These are phyloP conservation scores for Orthosia cruda DNA, from an alignment of 2,888 invertebrate species.

Conservation along the genomic window DNA sequence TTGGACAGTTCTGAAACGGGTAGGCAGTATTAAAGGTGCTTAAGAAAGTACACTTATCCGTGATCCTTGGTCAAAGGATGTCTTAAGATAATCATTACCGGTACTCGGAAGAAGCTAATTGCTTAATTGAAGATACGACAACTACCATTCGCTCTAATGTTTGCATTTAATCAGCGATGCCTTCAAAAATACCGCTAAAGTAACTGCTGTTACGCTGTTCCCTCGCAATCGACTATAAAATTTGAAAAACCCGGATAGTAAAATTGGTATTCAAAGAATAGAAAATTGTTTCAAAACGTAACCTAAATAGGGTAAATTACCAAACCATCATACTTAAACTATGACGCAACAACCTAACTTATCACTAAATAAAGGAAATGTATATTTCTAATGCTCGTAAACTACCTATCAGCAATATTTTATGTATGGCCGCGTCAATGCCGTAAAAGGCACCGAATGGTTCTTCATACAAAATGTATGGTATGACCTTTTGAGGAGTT, in stretches of 20 bases:
- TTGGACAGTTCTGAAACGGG: too few relatives aligned
- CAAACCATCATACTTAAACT: constrained; percentile 52
- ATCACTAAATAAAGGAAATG: constrained; percentile 45
- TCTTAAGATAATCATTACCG: background rate
- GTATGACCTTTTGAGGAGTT: constrained; percentile 49
- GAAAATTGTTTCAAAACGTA: constrained; percentile 13
- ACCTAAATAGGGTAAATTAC: constrained; percentile 23
- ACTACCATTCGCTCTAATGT: background rate
- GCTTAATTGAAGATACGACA: background rate
- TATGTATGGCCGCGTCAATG: constrained; percentile 45
- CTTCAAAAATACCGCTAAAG: background rate
- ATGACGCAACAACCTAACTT: constrained; percentile 29
- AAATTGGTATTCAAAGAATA: constrained; percentile 21
- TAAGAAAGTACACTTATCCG: background rate
- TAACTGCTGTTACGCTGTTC: background rate
- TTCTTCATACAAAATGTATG: constrained; percentile 52
- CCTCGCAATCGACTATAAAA: background rate
- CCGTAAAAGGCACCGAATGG: constrained; percentile 37
- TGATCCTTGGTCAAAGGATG: too few relatives aligned
- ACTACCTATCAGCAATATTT: constrained; percentile 40
- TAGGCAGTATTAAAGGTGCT: too few relatives aligned
- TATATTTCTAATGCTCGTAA: constrained; percentile 39
- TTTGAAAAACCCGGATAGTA: background rate
- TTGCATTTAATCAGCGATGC: background rate
- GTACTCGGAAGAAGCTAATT: background rate